Evolutionary conservation across 2,797 vertebrate species (phyloP).

Genomic region (Cossypha heuglini): DNA sequence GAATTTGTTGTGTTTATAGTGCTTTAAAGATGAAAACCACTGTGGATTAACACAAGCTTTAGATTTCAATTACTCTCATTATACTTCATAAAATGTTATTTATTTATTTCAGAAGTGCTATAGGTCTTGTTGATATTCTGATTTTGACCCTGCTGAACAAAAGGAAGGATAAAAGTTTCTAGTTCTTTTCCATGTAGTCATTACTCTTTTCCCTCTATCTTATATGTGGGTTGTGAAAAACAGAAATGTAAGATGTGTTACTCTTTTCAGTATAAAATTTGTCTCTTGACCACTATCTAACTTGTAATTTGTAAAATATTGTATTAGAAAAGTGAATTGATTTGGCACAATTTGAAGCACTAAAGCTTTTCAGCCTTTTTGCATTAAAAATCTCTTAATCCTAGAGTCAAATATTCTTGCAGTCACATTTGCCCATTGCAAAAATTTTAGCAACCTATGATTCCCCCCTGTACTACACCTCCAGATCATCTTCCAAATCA

Average conservation of each 20-base stretch:
- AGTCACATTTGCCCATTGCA: not conserved
- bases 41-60: not conserved
- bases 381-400: not conserved
- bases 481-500: not conserved
- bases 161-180: not conserved
- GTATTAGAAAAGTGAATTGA: not conserved
- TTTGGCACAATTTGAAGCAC: not conserved
- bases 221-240: not conserved
- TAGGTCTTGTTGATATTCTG: not conserved
- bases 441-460: not conserved
- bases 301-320: not conserved
- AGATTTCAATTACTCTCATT: conserved; percentile 2
- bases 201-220: not conserved
- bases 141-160: not conserved
- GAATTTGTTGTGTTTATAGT: not conserved
- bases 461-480: not conserved
- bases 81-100: not conserved
- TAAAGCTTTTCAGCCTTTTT: not conserved
- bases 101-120: not conserved
- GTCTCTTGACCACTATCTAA: not conserved
- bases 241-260: not conserved
- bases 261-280: not conserved
- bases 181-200: not conserved
- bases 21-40: not conserved
- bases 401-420: not conserved